Evolutionary conservation across 2,113 vertebrate genomes (phyloP).

Genomic region (Macquaria australasica): DNA sequence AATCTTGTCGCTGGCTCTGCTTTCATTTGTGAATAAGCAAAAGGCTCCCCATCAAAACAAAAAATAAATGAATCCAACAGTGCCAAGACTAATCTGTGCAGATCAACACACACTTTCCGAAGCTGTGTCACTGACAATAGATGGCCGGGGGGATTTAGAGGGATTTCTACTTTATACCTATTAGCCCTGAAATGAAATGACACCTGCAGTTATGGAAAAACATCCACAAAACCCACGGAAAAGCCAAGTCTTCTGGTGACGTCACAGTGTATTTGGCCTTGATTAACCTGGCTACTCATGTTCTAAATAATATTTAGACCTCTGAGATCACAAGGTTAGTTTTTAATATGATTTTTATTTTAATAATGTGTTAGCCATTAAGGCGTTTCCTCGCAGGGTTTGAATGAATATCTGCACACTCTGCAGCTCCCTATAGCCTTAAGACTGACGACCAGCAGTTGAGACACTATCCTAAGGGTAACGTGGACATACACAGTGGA

Average conservation of each 20-base stretch:
- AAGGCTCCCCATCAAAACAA: conserved; percentile 17
- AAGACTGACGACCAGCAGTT: conserved; percentile 41
- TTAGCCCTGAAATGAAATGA: conserved; percentile 32
- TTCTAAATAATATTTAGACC: conserved; percentile 26
- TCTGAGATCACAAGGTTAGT: not conserved
- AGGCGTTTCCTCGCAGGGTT: not conserved
- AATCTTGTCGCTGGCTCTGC: conserved; percentile 15
- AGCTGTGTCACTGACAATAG: conserved; percentile 35
- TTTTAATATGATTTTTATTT: conserved; percentile 10
- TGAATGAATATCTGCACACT: not conserved
- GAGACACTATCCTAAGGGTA: conserved; percentile 37
- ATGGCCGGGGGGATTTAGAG: conserved; percentile 18
- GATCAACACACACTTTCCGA: conserved; percentile 20
- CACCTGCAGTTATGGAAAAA: conserved; percentile 24
- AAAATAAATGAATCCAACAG: conserved; percentile 33
- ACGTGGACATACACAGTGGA: conserved; percentile 47
- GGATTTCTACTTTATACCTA: conserved; percentile 31
- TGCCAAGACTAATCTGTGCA: conserved; percentile 40
- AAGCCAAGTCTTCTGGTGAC: not conserved
- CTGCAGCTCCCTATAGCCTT: conserved; percentile 9
- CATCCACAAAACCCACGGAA: not conserved
- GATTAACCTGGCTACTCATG: not conserved
- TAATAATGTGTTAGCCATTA: not conserved
- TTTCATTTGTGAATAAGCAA: conserved; percentile 24
- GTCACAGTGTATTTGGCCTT: not conserved